Evolutionary conservation across 2,113 vertebrate genomes (phyloP).

Genomic region (Pteronura brasiliensis): DNA sequence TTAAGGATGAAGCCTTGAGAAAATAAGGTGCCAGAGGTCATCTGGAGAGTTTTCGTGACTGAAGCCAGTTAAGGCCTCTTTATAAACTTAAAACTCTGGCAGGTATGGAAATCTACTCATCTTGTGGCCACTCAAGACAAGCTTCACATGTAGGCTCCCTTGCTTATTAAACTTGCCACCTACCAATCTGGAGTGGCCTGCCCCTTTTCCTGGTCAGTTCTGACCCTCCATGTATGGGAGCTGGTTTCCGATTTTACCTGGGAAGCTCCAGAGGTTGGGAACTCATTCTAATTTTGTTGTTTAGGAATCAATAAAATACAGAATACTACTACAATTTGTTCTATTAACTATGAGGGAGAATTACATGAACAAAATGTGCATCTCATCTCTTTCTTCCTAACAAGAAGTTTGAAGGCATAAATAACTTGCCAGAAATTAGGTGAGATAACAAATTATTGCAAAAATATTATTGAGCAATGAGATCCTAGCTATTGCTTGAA

Average conservation of each 20-base stretch:
- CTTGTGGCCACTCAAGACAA: not conserved
- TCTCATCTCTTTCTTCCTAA: not conserved
- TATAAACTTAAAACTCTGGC: not conserved
- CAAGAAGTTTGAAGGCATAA: not conserved
- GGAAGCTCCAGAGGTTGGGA: not conserved
- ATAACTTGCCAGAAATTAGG: not conserved
- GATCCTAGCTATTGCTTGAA: not conserved
- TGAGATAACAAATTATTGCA: not conserved
- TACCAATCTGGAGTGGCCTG: not conserved
- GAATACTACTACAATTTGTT: not conserved
- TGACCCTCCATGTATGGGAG: not conserved
- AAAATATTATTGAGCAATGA: constrained; percentile 29
- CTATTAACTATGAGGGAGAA: not conserved
- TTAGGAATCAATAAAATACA: not conserved
- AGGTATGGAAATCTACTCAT: not conserved
- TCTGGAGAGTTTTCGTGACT: not conserved
- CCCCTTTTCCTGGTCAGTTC: not conserved
- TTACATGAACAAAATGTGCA: not conserved
- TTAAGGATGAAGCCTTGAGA: not conserved
- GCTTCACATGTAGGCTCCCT: not conserved
- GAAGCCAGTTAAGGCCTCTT: not conserved
- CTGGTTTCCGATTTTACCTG: not conserved
- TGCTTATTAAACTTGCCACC: not conserved
- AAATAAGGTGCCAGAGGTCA: not conserved
- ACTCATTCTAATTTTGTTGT: not conserved